These are phyloP conservation scores for Karalla daura DNA, from an alignment of 2,797 vertebrate genomes.

Conservation along the genomic window DNA sequence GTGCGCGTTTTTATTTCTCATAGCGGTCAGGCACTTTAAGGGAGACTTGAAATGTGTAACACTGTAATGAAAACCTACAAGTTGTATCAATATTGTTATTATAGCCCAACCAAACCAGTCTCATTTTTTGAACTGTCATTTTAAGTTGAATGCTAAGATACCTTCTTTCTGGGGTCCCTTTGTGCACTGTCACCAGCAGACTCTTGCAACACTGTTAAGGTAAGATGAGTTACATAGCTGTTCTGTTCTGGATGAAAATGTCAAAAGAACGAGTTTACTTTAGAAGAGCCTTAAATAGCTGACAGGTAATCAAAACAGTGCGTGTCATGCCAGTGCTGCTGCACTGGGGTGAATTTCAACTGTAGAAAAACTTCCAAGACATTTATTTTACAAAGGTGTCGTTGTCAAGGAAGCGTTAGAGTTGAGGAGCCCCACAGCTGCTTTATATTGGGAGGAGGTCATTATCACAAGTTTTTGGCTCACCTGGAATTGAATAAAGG, in stretches of 20 bases:
- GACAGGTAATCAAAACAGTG: neutral
- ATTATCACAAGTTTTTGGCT: slow-evolving; percentile 37
- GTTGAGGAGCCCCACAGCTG: slow-evolving; percentile 37
- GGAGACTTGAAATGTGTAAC: no score
- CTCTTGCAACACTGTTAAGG: no score
- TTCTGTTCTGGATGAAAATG: neutral
- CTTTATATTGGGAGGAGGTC: slow-evolving; percentile 26
- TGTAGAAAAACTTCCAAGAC: slow-evolving; percentile 2
- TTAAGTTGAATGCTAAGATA: no score
- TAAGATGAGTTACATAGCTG: neutral
- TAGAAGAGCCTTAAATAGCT: neutral
- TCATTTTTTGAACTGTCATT: no score
- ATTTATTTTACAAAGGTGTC: slow-evolving; percentile 46
- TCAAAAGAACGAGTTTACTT: neutral
- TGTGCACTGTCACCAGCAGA: no score
- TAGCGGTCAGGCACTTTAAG: no score
- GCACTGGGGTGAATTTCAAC: neutral
- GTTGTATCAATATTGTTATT: no score
- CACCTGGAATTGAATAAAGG: slow-evolving; percentile 41
- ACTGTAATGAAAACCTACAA: no score
- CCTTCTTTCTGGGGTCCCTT: no score
- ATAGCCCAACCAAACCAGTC: no score
- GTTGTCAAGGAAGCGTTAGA: slow-evolving; percentile 42
- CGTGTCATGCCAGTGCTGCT: neutral
- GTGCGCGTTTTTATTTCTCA: no score